Evolutionary conservation across 35 echinoderm and acorn worm species (phyloP).

Genomic region (Heliocidaris tuberculata): DNA sequence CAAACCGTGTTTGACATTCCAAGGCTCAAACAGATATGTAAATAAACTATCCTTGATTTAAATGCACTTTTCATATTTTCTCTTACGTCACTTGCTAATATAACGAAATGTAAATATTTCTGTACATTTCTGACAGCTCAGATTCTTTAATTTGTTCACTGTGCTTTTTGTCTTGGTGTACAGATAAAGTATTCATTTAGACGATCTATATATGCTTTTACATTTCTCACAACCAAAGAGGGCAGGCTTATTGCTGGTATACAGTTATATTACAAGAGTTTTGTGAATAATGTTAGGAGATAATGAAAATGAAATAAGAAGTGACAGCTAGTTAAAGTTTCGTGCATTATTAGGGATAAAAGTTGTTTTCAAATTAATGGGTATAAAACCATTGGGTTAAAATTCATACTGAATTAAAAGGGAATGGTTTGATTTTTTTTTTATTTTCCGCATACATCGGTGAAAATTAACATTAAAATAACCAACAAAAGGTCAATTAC

Average conservation of each 20-base stretch:
- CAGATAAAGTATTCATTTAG: neutral
- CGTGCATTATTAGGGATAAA: neutral
- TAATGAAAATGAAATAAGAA: neutral
- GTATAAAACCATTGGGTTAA: neutral
- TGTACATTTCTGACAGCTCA: neutral
- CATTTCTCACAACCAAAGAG: neutral
- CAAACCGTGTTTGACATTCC: neutral
- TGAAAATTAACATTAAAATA: neutral
- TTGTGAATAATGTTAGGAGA: neutral
- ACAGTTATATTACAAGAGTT: neutral
- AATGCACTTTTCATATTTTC: neutral
- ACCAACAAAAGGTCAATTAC: neutral
- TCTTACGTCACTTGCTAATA: neutral
- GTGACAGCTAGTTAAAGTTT: neutral
- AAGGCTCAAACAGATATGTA: neutral
- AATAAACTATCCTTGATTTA: neutral
- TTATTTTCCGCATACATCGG: neutral
- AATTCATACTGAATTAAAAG: neutral
- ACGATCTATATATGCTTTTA: neutral
- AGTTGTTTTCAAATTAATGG: no score
- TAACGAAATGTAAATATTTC: neutral
- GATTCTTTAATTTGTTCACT: neutral
- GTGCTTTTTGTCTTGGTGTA: neutral
- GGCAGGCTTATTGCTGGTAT: neutral
- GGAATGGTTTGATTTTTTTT: neutral